These are phyloP conservation scores for Parambassis ranga DNA, from an alignment of 2,797 vertebrate species.

Conservation along the genomic window DNA sequence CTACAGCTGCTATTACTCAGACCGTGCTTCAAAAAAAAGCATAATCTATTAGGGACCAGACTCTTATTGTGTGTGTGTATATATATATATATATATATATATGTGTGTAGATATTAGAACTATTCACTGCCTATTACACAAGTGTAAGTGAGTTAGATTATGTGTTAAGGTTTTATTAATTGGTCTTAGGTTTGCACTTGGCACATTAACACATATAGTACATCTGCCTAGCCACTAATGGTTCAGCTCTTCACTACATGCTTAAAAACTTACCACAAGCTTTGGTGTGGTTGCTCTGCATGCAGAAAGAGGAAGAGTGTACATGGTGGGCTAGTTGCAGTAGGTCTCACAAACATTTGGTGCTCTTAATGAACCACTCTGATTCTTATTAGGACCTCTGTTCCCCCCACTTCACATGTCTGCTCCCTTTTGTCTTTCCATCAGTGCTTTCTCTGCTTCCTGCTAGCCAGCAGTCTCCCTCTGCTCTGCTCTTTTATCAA, in stretches of 20 bases:
- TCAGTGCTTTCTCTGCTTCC: slow-evolving; percentile 50
- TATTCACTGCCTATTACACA: slow-evolving; percentile 9
- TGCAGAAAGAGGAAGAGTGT: slow-evolving; percentile 57
- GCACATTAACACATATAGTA: slow-evolving; percentile 49
- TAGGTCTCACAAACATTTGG: slow-evolving; percentile 67
- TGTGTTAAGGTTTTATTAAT: slow-evolving; percentile 52
- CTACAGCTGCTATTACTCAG: not conserved
- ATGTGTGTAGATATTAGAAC: no score
- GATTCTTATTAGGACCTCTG: slow-evolving; percentile 62
- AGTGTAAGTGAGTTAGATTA: slow-evolving; percentile 44
- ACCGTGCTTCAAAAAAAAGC: slow-evolving; percentile 10
- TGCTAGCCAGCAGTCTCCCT: slow-evolving; percentile 31
- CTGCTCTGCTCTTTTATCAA: slow-evolving; percentile 68
- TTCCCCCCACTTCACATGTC: slow-evolving; percentile 31
- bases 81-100: no score
- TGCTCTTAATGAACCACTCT: slow-evolving; percentile 65
- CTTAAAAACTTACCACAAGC: slow-evolving; percentile 46
- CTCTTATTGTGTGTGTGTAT: no score
- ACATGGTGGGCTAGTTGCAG: slow-evolving; percentile 57
- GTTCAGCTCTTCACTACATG: slow-evolving; percentile 44
- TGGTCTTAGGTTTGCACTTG: slow-evolving; percentile 41
- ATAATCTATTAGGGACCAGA: slow-evolving; percentile 1
- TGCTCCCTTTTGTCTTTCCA: slow-evolving; percentile 43
- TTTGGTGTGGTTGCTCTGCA: slow-evolving; percentile 65
- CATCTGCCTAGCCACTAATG: slow-evolving; percentile 48